Base-by-base conservation (phyloP, 2,888 invertebrate species). In the Ennomos erosarius region DNA sequence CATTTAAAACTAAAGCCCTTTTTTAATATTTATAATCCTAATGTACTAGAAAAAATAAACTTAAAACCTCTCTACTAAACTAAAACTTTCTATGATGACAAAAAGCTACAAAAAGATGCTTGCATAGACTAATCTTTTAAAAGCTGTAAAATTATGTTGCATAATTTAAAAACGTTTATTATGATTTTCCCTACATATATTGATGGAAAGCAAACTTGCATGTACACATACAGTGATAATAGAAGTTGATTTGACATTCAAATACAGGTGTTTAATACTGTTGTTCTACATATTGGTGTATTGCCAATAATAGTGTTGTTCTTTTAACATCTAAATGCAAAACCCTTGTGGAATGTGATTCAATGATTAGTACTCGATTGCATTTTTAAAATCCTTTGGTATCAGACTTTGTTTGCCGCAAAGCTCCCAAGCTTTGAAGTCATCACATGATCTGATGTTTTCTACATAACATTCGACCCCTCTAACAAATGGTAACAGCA, bases 351-450 rank as follows among this genome's bases (percentile, higher is more conserved):
- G 85, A 85, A 85, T 85, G 85, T 81, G 59, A 63, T 55, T 54
- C 26, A 35, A 26, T 38, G 34, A 36, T 86, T 79, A 92, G 80
- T 90, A 92, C 67, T 92, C 90, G 70, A 91, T 90, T 75, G 89
- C 85, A 79, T 78, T 87, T 68, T 87, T 88, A 62, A 92, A 92
- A 65, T 89, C 89, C 69, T 91, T 88, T 69, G 93, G 90, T 76
- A 87, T 55, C 68, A 90, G 87, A 59, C 83, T 80, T 53, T 85
- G 83, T 74, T 88, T 90, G 44, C 90, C 86, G 68, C 89, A 85
- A 1, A 90, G 74, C 63, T 88, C 88, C 92, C 92, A 93, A 44
- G 92, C 92, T 66, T 90, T 90, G 65, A 87, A 90, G 62, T 92
- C 92, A 71, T 90, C 91, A 64, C 86, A 82, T 16, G 88, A 82